Evolutionary conservation across 2,797 vertebrate species (phyloP).

Genomic region (Acridotheres tristis): DNA sequence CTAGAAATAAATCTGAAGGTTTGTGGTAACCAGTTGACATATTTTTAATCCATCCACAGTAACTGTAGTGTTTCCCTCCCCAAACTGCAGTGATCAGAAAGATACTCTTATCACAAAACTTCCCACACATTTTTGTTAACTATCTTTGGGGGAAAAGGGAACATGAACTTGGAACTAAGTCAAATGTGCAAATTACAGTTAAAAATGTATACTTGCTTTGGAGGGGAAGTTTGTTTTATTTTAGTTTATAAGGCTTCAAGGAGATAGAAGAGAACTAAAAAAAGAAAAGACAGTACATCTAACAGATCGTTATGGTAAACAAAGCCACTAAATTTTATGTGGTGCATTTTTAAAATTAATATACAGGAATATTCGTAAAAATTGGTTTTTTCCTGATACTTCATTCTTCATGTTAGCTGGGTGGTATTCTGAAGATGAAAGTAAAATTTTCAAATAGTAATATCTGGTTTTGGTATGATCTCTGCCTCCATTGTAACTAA

Average conservation of each 20-base stretch:
- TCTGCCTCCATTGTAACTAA: background rate
- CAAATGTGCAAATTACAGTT: slow-evolving; percentile 56
- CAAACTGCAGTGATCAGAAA: background rate
- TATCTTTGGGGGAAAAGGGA: slow-evolving; percentile 30
- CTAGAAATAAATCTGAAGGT: slow-evolving; percentile 14
- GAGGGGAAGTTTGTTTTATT: slow-evolving; percentile 50
- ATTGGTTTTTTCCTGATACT: background rate
- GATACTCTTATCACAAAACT: slow-evolving; percentile 23
- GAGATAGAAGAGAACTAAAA: slow-evolving; percentile 45
- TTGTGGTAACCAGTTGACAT: background rate
- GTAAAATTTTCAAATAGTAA: background rate
- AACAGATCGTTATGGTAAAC: slow-evolving; percentile 38
- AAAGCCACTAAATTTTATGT: slow-evolving; percentile 10
- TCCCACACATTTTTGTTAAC: slow-evolving; percentile 50
- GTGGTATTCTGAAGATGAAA: background rate
- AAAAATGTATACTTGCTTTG: slow-evolving; percentile 56
- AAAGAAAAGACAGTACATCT: slow-evolving; percentile 37
- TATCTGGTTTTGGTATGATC: background rate
- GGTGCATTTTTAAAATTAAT: slow-evolving; percentile 10
- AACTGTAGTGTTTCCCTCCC: background rate
- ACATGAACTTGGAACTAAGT: slow-evolving; percentile 65
- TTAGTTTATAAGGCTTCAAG: slow-evolving; percentile 46
- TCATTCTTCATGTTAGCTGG: background rate
- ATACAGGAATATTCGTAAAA: background rate
- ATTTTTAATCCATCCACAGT: slow-evolving; percentile 15